Evolutionary conservation across 2,888 invertebrate genomes (phyloP).

Genomic region (Eulithis testata): DNA sequence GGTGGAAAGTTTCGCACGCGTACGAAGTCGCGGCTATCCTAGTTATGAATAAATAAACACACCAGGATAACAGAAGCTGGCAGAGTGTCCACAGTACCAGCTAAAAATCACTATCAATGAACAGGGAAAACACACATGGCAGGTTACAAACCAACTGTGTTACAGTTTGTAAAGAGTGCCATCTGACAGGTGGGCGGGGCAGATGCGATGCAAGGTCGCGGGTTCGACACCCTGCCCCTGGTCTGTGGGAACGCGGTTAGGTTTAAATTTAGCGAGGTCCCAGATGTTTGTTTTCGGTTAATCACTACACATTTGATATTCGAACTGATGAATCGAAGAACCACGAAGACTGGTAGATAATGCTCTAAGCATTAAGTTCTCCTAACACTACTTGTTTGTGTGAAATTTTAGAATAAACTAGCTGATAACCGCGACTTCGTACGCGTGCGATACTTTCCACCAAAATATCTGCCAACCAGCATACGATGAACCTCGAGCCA

Average conservation of each 20-base stretch:
- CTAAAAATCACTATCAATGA: neutral
- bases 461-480: no score
- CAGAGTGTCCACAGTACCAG: neutral
- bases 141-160: slow-evolving; percentile 21
- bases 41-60: neutral
- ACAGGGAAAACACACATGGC: slow-evolving; percentile 10
- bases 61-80: neutral
- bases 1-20: no score
- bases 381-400: no score
- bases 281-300: neutral
- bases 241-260: slow-evolving; percentile 16
- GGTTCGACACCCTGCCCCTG: slow-evolving; percentile 39
- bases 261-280: neutral
- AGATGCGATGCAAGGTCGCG: slow-evolving; percentile 50
- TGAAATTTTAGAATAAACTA: no score
- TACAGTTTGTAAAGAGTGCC: slow-evolving; percentile 37
- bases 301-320: neutral
- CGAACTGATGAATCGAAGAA: no score
- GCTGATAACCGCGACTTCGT: no score
- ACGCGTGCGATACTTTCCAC: no score
- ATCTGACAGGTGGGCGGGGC: slow-evolving; percentile 51
- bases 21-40: no score
- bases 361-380: no score
- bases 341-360: no score
- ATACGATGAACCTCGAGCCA: no score